Conservation (phyloP, 2,113 vertebrate species). For the Camelus dromedarius region DNA sequence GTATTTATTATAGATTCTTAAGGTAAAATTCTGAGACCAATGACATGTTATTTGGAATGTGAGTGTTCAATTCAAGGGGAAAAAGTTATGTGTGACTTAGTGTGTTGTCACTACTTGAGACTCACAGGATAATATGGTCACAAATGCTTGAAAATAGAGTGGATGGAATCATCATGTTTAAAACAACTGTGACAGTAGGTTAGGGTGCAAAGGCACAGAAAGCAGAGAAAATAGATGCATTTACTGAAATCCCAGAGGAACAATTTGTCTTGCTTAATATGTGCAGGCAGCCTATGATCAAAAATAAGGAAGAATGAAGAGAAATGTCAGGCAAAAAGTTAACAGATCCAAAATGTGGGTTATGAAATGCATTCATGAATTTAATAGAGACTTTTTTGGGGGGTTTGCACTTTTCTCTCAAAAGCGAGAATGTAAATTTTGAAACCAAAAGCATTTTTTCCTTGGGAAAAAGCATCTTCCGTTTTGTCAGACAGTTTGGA, state of each 20-base stretch:
- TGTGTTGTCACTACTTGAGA: background rate
- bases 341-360: background rate
- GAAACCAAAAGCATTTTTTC: background rate
- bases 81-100: background rate
- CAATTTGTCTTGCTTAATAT: background rate
- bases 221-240: background rate
- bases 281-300: background rate
- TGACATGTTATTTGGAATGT: background rate
- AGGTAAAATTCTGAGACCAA: background rate
- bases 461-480: background rate
- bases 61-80: background rate
- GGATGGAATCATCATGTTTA: background rate
- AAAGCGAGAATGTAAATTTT: slow-evolving; percentile 44
- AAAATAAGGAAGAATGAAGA: slow-evolving; percentile 13
- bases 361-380: background rate
- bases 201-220: background rate
- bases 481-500: slow-evolving; percentile 36
- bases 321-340: background rate
- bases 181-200: background rate
- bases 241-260: background rate
- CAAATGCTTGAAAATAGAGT: background rate
- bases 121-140: background rate
- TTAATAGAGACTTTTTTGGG: background rate
- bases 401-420: background rate
- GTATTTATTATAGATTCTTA: background rate